These are phyloP conservation scores for Chrosomus eos DNA, from an alignment of 2,797 vertebrate species.

Conservation along the genomic window DNA sequence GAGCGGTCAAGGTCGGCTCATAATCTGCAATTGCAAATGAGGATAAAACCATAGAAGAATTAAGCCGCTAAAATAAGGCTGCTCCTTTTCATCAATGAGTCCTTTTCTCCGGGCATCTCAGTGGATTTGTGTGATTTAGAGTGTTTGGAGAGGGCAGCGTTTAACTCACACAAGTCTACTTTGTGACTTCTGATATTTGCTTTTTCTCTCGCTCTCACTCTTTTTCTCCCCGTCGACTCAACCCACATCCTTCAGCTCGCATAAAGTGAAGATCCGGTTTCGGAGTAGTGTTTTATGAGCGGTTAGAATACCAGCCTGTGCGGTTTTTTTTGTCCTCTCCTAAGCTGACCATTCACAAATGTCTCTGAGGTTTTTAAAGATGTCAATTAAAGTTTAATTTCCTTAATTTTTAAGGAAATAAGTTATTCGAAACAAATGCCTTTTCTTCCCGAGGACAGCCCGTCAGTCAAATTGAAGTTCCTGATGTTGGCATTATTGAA, in stretches of 20 bases:
- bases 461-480: conserved; percentile 32
- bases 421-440: conserved; percentile 70
- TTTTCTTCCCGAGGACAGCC: conserved; percentile 50
- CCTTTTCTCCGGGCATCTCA: conserved; percentile 12
- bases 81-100: conserved; percentile 17
- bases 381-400: conserved; percentile 73
- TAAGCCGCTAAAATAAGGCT: background rate
- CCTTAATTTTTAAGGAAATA: conserved; percentile 75
- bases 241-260: conserved; percentile 75
- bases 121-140: conserved; percentile 34
- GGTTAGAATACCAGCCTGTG: conserved; percentile 75
- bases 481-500: conserved; percentile 42
- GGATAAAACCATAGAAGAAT: background rate
- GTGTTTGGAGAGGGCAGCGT: conserved; percentile 29
- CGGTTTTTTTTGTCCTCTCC: conserved; percentile 62
- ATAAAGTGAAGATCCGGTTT: conserved; percentile 77
- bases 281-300: conserved; percentile 76
- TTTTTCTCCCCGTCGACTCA: conserved; percentile 37
- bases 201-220: conserved; percentile 35
- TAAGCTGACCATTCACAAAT: conserved; percentile 64
- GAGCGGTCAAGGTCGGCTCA: background rate
- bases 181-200: conserved; percentile 47
- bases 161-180: conserved; percentile 35
- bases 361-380: conserved; percentile 73
- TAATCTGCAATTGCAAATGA: background rate